phyloP scores from a whole-genome alignment of 2,888 invertebrate genomes.

The Notodonta dromedarius region DNA sequence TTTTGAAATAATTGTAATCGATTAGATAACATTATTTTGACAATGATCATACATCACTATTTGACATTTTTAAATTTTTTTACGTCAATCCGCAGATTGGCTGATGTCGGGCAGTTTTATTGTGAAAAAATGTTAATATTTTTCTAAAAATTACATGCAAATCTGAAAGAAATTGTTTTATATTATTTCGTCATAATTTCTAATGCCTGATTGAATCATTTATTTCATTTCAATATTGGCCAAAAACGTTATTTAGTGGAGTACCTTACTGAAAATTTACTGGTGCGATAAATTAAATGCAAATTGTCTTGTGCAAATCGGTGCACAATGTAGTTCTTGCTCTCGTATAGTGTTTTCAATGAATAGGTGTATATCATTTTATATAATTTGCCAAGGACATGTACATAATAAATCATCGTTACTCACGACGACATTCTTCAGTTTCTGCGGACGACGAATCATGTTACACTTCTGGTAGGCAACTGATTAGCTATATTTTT shows the following conservation, averaged over 20 bases:
- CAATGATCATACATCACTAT: no score
- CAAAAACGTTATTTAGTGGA: slow-evolving; percentile 27
- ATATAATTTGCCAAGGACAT: slow-evolving; percentile 78
- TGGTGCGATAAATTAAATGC: slow-evolving; percentile 42
- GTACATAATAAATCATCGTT: slow-evolving; percentile 77
- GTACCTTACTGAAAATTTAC: slow-evolving; percentile 28
- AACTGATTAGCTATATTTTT: slow-evolving; percentile 23
- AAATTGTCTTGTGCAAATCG: slow-evolving; percentile 33
- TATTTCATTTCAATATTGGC: slow-evolving; percentile 24
- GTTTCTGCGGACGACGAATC: slow-evolving; percentile 70
- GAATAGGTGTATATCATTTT: slow-evolving; percentile 65
- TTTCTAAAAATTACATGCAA: neutral
- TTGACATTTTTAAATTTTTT: slow-evolving; percentile 37
- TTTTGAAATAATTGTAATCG: no score
- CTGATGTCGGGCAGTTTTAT: slow-evolving; percentile 9
- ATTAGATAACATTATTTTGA: no score
- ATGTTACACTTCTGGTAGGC: slow-evolving; percentile 75
- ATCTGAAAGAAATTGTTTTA: neutral
- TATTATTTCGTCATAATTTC: neutral
- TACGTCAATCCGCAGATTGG: slow-evolving; percentile 24
- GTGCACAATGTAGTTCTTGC: slow-evolving; percentile 49
- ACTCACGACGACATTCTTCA: slow-evolving; percentile 72
- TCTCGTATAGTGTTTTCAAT: slow-evolving; percentile 54
- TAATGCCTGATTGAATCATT: slow-evolving; percentile 15
- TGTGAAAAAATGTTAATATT: neutral